phyloP scores from a whole-genome alignment of 2,888 invertebrate species.

The Sialis lutaria region DNA sequence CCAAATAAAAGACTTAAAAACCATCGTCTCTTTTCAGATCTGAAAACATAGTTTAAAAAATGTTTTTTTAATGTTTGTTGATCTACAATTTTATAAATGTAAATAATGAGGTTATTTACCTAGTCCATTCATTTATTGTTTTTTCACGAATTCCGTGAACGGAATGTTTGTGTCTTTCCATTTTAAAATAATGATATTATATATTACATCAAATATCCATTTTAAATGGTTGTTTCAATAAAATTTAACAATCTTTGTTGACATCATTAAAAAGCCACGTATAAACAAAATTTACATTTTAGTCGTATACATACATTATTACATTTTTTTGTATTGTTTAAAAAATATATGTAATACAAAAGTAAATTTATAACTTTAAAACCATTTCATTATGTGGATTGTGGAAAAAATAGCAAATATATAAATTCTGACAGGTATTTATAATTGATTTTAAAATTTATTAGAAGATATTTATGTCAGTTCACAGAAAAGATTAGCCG shows the following conservation, averaged over 20 bases:
- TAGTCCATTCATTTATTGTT: conserved; percentile 2
- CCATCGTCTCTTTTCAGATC: conserved; percentile 37
- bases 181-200: not conserved
- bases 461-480: too few species aligned
- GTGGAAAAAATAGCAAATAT: too few species aligned
- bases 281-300: not conserved
- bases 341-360: too few species aligned
- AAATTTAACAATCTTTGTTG: not conserved
- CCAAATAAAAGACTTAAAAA: conserved; percentile 39
- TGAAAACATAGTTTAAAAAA: conserved; percentile 13
- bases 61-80: not conserved
- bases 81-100: not conserved
- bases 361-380: too few species aligned
- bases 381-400: too few species aligned
- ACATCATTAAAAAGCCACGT: not conserved
- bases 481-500: too few species aligned
- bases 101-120: conserved; percentile 1
- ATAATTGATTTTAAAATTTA: too few species aligned
- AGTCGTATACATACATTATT: not conserved
- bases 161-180: conserved; percentile 2
- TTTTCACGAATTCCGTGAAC: not conserved
- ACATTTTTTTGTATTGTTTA: not conserved
- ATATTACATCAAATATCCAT: too few species aligned
- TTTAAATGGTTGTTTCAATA: not conserved
- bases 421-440: too few species aligned